Evolutionary conservation across 2,113 vertebrate genomes (phyloP), one percentile per base, ranked within the genome.

Genomic region (Vulpes vulpes): DNA sequence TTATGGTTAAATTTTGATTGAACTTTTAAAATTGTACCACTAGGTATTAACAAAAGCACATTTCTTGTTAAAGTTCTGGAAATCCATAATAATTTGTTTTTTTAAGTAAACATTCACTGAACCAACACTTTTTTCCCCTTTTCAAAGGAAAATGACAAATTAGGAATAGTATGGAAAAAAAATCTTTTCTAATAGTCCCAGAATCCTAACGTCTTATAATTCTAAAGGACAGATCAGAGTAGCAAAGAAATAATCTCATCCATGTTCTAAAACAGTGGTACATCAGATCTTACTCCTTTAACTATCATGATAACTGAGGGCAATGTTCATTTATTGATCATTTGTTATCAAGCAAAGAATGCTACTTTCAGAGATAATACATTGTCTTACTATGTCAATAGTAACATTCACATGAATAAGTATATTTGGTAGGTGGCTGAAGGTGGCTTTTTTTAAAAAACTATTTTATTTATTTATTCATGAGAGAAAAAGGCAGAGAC

Each of bases 1-100:
- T 89, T 97, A 74, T 96, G 49, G 59, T 53, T 81, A 96, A 59
- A 93, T 74, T 95, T 79, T 95, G 4, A 80, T 87, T 73, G 9
- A 94, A 95, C 67, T 90, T 92, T 89, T 43, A 74, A 92, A 95
- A 74, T 74, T 59, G 15, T 96, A 93, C 23, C 8, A n/a, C 64
- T 96, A 92, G 89, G 89, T 88, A 12, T 84, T 90, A 89, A 84
- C 25, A 92, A 73, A 81, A 80, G 5, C 25, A 74, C 16, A n/a
- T 27, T 64, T 96, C 11, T 95, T 51, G 11, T 65, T 69, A 94
- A 92, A 87, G 30, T 93, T 85, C 43, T 65, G 85, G 55, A 43
- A 95, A 94, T 22, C 25, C 32, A 49, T 19, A 80, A n/a, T 73
- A 85, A 23, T n/a, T 51, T 90, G 14, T 51, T 80, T 90, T 91